Evolutionary conservation across 2,888 invertebrate species (phyloP).

Genomic region (Ecliptopera silaceata): DNA sequence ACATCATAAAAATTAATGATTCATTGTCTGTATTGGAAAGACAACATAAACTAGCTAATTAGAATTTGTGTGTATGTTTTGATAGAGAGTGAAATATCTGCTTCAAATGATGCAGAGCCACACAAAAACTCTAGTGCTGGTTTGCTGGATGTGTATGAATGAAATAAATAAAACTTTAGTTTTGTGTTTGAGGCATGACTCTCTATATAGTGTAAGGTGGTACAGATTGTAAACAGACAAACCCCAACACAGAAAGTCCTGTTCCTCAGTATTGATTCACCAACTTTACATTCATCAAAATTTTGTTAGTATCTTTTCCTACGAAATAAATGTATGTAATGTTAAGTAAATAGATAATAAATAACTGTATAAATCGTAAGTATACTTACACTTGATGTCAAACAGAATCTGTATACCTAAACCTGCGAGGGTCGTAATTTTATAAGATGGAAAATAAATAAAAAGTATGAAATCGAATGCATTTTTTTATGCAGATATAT

Average conservation of each 20-base stretch:
- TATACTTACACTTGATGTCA: slow-evolving; percentile 34
- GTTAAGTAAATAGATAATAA: neutral
- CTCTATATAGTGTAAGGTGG: neutral
- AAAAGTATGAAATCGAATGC: slow-evolving; percentile 43
- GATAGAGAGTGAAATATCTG: neutral
- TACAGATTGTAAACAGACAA: neutral
- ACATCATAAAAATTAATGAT: neutral
- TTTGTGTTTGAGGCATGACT: neutral
- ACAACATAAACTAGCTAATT: neutral
- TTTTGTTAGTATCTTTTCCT: slow-evolving; percentile 3
- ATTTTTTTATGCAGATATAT: slow-evolving; percentile 20
- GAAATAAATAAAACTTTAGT: neutral
- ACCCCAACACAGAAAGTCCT: neutral
- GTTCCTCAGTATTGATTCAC: neutral
- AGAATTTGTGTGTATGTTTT: neutral
- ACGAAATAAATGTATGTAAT: slow-evolving; percentile 9
- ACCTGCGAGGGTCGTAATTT: slow-evolving; percentile 44
- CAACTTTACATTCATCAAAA: neutral
- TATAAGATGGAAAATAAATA: slow-evolving; percentile 54
- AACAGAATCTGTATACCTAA: slow-evolving; percentile 26
- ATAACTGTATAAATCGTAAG: slow-evolving; percentile 21
- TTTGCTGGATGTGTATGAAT: neutral
- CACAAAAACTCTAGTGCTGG: neutral
- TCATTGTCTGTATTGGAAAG: neutral
- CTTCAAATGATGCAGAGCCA: neutral